Evolutionary conservation across 2,888 invertebrate species (phyloP).

Genomic region (Diarsia rubi): DNA sequence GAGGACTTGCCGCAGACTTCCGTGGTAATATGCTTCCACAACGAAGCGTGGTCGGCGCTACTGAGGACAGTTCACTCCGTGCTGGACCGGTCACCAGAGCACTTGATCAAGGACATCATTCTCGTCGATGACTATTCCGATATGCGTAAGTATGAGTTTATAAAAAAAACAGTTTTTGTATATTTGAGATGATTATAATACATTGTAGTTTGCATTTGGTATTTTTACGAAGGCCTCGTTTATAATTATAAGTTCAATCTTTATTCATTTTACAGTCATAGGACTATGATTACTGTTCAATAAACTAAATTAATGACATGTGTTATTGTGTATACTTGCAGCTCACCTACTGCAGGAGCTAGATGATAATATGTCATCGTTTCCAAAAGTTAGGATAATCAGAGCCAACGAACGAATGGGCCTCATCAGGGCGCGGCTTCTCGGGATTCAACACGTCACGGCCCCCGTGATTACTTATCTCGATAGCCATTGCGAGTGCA

Average conservation of each 20-base stretch:
- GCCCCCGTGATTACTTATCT: conserved; percentile 98
- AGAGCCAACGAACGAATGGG: conserved; percentile 98
- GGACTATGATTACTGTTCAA: background rate
- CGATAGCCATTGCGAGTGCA: conserved; percentile 99
- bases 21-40: conserved; percentile 99
- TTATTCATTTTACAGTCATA: background rate
- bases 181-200: too few relatives aligned
- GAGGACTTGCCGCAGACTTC: conserved; percentile 95
- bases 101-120: conserved; percentile 97
- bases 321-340: conserved; percentile 86
- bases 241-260: background rate
- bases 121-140: conserved; percentile 99
- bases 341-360: conserved; percentile 97
- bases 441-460: conserved; percentile 96
- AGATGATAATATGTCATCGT: conserved; percentile 97
- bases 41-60: conserved; percentile 99
- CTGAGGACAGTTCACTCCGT: conserved; percentile 99
- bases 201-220: background rate
- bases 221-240: background rate
- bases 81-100: conserved; percentile 97
- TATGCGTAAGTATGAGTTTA: conserved; percentile 93
- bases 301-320: background rate
- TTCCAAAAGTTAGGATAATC: conserved; percentile 98
- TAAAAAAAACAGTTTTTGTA: background rate
- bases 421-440: conserved; percentile 97